A percentile compares a stretch with the other conserved stretches of the same genome.
These are phyloP conservation scores for Plusia festucae DNA, from an alignment of 2,888 invertebrate genomes.

Conservation along the genomic window DNA sequence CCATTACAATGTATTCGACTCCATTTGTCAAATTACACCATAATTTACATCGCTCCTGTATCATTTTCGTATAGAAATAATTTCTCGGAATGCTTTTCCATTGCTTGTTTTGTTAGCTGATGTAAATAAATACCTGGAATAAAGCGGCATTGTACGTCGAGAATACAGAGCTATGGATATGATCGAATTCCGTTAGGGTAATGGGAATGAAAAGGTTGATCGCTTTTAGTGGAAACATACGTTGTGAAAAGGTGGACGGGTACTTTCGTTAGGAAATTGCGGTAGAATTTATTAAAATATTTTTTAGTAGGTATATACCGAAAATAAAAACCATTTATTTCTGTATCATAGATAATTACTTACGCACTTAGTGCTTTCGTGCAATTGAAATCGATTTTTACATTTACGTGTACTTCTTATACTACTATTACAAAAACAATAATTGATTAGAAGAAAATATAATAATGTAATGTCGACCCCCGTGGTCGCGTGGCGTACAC, in stretches of 20 bases:
- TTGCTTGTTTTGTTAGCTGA: constrained; percentile 8
- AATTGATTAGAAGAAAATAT: no score
- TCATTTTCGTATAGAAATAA: constrained; percentile 13
- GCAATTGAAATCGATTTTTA: no score
- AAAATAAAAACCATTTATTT: no score
- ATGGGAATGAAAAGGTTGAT: constrained; percentile 47
- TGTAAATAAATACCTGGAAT: not conserved
- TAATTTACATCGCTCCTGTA: constrained; percentile 50
- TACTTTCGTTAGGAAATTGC: not conserved
- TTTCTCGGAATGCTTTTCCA: constrained; percentile 20
- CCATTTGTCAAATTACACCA: constrained; percentile 62
- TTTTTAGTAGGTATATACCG: no score
- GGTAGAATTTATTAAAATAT: not conserved
- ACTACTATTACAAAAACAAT: no score
- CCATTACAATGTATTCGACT: constrained; percentile 53
- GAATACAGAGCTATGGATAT: constrained; percentile 17
- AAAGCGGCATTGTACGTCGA: constrained; percentile 24
- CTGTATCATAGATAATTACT: no score
- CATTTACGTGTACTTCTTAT: no score
- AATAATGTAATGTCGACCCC: no score
- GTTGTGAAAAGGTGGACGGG: not conserved
- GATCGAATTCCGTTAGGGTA: constrained; percentile 21
- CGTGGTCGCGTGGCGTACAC: no score
- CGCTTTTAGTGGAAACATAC: constrained; percentile 34
- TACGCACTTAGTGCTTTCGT: no score